A percentile compares a stretch with the other conserved stretches of the same genome.
phyloP scores from a whole-genome alignment of 2,113 vertebrate genomes.

The Ictalurus punctatus region DNA sequence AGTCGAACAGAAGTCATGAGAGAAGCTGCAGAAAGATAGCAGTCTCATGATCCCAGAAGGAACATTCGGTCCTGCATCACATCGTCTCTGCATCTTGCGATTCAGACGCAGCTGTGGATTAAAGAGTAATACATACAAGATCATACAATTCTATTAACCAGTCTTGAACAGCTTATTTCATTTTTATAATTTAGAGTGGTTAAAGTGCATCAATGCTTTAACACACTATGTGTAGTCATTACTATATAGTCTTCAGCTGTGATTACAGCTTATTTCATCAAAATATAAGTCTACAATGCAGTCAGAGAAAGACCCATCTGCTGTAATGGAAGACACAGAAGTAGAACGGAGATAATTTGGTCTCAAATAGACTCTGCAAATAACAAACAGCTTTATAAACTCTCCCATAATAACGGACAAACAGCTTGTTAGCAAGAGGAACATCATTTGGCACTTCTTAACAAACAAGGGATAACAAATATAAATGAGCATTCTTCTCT shows the following conservation, averaged over 20 bases:
- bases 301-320: background rate
- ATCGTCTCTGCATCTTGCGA: background rate
- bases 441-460: slow-evolving; percentile 19
- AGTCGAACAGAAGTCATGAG: slow-evolving; percentile 19
- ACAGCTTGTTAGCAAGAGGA: slow-evolving; percentile 36
- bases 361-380: background rate
- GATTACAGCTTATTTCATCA: background rate
- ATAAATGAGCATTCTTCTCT: slow-evolving; percentile 14
- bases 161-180: background rate
- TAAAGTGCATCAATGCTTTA: background rate
- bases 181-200: slow-evolving; percentile 17
- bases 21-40: background rate
- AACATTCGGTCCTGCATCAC: background rate
- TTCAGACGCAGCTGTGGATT: background rate
- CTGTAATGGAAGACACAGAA: slow-evolving; percentile 9
- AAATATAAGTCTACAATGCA: background rate
- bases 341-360: background rate
- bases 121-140: slow-evolving; percentile 12
- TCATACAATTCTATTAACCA: background rate
- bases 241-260: slow-evolving; percentile 14
- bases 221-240: slow-evolving; percentile 3
- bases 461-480: slow-evolving; percentile 27
- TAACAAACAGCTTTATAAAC: slow-evolving; percentile 11
- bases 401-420: slow-evolving; percentile 4
- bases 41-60: background rate